Evolutionary conservation across 2,888 invertebrate genomes (phyloP), one percentile per base, ranked within the genome.

Genomic region (Drosophila borealis): DNA sequence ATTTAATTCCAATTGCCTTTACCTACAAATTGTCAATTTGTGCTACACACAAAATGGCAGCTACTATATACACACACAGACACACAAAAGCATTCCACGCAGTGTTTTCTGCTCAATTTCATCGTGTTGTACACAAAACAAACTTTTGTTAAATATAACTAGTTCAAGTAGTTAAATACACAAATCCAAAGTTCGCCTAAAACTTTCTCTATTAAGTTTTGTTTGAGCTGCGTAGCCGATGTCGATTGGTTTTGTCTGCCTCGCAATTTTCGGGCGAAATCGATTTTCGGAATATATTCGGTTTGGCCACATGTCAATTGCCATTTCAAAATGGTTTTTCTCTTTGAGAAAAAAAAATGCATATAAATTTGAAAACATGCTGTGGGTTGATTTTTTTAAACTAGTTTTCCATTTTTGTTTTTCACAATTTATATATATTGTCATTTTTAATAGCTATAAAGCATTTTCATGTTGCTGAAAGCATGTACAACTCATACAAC

Each of bases 1-100:
- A 80, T 81, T 81, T 80, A 88, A 86, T 88, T 85, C 78, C 80
- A 78, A 88, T 83, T 81, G 88, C 83, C 69, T 80, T 83, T 86
- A 78, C 80, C 83, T 80, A 81, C 81, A 86, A 86, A 84, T 88
- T 88, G 86, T 83, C 86, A 83, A 81, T 79, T 75, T 81, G 60
- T 72, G 70, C 70, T 70, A 62, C 53, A 78, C 57, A 62, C 59
- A 78, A 62, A 70, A 66, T 72, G 34, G 11, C 51, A 60, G 53
- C 50, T 56, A 66, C n/a, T n/a, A n/a, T n/a, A 75, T 70, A 62
- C 56, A 59, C 60, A 42, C 34, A 53, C 56, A n/a, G n/a, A 42
- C 17, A 17, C 17, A 17, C 29, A 29, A 29, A 50, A 34, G 19
- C 50, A 45, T 83, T 81, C 84, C 54, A 25, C 17, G 34, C 50